phyloP scores from a whole-genome alignment of 1,140 invertebrate genomes.

The Drosophila albomicans region DNA sequence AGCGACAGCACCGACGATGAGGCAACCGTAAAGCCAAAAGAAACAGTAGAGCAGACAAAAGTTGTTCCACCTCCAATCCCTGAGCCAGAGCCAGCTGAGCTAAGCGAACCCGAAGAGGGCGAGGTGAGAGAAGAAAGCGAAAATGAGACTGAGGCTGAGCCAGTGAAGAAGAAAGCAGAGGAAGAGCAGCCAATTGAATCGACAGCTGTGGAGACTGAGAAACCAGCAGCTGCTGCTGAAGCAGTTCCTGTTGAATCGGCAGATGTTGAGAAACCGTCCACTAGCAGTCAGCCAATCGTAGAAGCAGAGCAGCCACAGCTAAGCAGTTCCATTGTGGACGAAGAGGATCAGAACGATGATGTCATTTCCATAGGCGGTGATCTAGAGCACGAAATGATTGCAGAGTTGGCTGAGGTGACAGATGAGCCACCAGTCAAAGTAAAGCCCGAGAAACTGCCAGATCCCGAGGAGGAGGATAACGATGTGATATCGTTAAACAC shows the following conservation, averaged over 20 bases:
- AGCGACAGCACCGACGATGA: conserved; percentile 81
- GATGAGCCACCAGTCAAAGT: conserved; percentile 27
- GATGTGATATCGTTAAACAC: conserved; percentile 80
- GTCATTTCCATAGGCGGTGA: conserved; percentile 82
- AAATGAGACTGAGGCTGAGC: conserved; percentile 12
- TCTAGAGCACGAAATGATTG: conserved; percentile 68
- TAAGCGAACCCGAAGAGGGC: conserved; percentile 73
- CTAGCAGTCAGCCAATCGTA: neutral
- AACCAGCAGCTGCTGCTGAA: neutral
- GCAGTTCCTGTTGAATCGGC: neutral
- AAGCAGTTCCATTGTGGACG: conserved; percentile 40
- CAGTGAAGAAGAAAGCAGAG: neutral
- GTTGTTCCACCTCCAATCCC: neutral
- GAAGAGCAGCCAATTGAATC: neutral
- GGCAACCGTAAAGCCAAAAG: conserved; percentile 42
- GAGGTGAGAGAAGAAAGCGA: conserved; percentile 62
- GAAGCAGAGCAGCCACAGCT: conserved; percentile 1
- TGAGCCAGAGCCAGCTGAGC: conserved; percentile 37
- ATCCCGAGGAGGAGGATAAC: conserved; percentile 65
- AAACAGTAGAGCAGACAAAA: neutral
- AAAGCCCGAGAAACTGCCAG: conserved; percentile 33
- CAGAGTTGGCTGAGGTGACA: conserved; percentile 68
- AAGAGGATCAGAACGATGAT: conserved; percentile 83
- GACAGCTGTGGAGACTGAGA: neutral
- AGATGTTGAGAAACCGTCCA: neutral